Base-by-base conservation (phyloP, 2,113 vertebrate species). In the Colaptes auratus region DNA sequence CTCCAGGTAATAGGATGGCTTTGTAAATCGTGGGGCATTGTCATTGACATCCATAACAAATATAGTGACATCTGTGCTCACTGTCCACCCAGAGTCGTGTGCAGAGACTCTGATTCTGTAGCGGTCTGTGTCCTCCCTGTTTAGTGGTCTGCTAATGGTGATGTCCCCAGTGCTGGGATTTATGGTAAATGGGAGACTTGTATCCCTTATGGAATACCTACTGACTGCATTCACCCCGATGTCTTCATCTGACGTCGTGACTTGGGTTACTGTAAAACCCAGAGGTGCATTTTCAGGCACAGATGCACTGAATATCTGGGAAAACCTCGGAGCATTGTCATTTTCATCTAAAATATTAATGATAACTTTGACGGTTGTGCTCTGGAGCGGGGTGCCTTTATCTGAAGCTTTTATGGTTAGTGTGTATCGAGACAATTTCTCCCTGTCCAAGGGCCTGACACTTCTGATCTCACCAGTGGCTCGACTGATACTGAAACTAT, bases 241-340 rank as follows among this genome's bases (percentile, higher is more conserved):
- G 13, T 99, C 99, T 95, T 99, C 99, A 46, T 99, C 99, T 2
- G 99, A 99, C 3, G 99, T 99, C 2, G 99, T 99, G 67, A 99
- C 99, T 20, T 97, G 98, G 9, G 99, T 98, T 35, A 99, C 99
- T 0, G 98, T 99, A 92, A 98, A 99, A 14, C 99, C 99, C 48
- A 99, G 97, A 5, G 99, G 98, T 7, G 99, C 99, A 9, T 99
- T 99, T 97, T 99, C 99, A 24, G 99, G 98, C 78, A 99, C 98
- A 0, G 98, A 98, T 72, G 99, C 98, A 39, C 99, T 99, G 53
- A 99, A 99, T 93, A 99, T 99, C 88, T 99, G 99, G 12, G 99
- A 99, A 96, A 99, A 99, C 90, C 98, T 98, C 0, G 99, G 99
- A 13, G 99, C 99, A 0, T 99, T 99, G 88, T 99, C 99, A 31